phyloP scores from a whole-genome alignment of 2,113 vertebrate genomes.

The Polypterus senegalus region DNA sequence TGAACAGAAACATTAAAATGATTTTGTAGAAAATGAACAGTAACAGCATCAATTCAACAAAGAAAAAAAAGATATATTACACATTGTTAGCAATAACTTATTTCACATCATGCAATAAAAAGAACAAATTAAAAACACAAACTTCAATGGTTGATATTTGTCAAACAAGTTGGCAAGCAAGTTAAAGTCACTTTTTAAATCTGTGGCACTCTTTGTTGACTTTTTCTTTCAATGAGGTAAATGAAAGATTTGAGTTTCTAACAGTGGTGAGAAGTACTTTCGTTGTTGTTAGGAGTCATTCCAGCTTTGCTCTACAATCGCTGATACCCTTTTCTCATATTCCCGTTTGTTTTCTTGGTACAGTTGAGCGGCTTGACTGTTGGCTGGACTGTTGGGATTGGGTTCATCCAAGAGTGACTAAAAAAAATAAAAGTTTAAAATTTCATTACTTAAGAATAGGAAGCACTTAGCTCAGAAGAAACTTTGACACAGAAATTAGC shows the following conservation, averaged over 20 bases:
- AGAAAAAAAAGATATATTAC: slow-evolving; percentile 87
- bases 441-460: no score
- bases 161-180: slow-evolving; percentile 39
- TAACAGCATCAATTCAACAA: slow-evolving; percentile 76
- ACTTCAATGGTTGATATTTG: slow-evolving; percentile 63
- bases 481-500: no score
- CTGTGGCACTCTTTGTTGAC: slow-evolving; percentile 64
- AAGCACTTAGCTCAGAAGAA: no score
- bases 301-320: slow-evolving; percentile 97
- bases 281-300: slow-evolving; percentile 74
- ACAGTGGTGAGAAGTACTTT: slow-evolving; percentile 41
- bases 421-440: no score
- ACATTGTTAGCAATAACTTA: slow-evolving; percentile 98
- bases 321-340: slow-evolving; percentile 96
- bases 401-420: slow-evolving; percentile 95
- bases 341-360: slow-evolving; percentile 98
- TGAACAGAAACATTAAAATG: slow-evolving; percentile 11
- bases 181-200: slow-evolving; percentile 36
- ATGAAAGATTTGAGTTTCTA: slow-evolving; percentile 37
- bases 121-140: slow-evolving; percentile 63
- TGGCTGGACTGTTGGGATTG: slow-evolving; percentile 94
- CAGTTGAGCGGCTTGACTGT: slow-evolving; percentile 95
- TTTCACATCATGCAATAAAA: slow-evolving; percentile 93
- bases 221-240: slow-evolving; percentile 34
- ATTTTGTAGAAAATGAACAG: slow-evolving; percentile 68